These are phyloP conservation scores for Bradypodion ventrale DNA, from an alignment of 2,797 vertebrate genomes.

Conservation along the genomic window DNA sequence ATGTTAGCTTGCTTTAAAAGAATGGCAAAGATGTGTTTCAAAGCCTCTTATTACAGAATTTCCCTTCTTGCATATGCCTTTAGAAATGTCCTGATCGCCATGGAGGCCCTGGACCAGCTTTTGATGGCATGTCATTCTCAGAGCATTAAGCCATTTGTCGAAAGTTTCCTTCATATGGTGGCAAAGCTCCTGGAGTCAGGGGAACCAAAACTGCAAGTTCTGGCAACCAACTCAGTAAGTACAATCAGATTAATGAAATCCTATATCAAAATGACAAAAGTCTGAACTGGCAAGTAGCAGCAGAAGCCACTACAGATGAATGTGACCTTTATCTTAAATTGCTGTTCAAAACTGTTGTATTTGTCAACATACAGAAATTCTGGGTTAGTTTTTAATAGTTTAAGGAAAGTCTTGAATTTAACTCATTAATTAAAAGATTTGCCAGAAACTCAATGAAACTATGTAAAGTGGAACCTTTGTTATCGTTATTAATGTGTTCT, in stretches of 20 bases:
- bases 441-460: too few relatives aligned
- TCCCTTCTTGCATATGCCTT: too few relatives aligned
- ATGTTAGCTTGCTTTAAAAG: background rate
- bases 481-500: too few relatives aligned
- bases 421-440: too few relatives aligned
- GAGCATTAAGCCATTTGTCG: conserved; percentile 98
- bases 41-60: background rate
- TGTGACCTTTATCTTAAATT: background rate
- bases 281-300: background rate
- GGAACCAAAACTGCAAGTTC: conserved; percentile 94
- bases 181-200: conserved; percentile 95
- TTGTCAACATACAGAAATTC: background rate
- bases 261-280: background rate
- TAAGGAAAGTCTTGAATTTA: too few relatives aligned
- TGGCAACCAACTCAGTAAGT: conserved; percentile 97
- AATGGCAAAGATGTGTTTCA: background rate
- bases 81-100: conserved; percentile 95
- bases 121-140: conserved; percentile 98
- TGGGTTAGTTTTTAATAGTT: too few relatives aligned
- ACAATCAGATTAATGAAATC: background rate
- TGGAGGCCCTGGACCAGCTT: conserved; percentile 97
- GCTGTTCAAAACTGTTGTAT: too few relatives aligned
- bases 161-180: conserved; percentile 98
- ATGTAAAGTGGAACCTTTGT: too few relatives aligned
- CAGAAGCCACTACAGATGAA: background rate